phyloP scores from a whole-genome alignment of 2,113 vertebrate genomes.

The Burhinus oedicnemus region DNA sequence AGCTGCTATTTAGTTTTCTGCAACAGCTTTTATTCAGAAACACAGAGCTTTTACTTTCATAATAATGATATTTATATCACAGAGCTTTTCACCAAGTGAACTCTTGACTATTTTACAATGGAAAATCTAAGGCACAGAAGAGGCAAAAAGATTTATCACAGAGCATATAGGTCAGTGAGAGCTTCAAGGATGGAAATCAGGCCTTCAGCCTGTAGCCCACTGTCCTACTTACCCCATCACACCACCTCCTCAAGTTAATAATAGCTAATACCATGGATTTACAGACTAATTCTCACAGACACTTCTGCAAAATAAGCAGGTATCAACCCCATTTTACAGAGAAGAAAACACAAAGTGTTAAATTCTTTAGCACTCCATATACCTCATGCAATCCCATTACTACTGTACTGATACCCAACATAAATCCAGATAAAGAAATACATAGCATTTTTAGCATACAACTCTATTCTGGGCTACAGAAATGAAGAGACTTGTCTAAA shows the following conservation, averaged over 20 bases:
- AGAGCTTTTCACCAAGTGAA: not conserved
- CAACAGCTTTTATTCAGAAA: not conserved
- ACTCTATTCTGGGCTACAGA: not conserved
- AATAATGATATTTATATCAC: not conserved
- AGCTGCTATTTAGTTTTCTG: not conserved
- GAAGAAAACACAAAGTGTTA: not conserved
- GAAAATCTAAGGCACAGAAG: not conserved
- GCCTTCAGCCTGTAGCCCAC: not conserved
- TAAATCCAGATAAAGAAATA: not conserved
- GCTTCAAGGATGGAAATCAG: not conserved
- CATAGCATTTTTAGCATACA: not conserved
- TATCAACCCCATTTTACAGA: slow-evolving; percentile 19
- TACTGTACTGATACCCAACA: not conserved
- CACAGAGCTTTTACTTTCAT: not conserved
- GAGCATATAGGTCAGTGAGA: not conserved
- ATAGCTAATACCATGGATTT: slow-evolving; percentile 63
- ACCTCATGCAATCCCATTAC: not conserved
- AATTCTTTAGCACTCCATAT: not conserved
- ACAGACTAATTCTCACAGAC: slow-evolving; percentile 40
- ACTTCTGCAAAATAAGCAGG: slow-evolving; percentile 16
- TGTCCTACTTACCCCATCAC: slow-evolving; percentile 36
- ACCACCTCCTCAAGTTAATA: slow-evolving; percentile 53
- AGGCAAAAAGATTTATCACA: not conserved
- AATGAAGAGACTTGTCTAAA: not conserved
- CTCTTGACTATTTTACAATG: not conserved